Conservation (phyloP, 2,888 invertebrate genomes). For the Isotomurus palustris region DNA sequence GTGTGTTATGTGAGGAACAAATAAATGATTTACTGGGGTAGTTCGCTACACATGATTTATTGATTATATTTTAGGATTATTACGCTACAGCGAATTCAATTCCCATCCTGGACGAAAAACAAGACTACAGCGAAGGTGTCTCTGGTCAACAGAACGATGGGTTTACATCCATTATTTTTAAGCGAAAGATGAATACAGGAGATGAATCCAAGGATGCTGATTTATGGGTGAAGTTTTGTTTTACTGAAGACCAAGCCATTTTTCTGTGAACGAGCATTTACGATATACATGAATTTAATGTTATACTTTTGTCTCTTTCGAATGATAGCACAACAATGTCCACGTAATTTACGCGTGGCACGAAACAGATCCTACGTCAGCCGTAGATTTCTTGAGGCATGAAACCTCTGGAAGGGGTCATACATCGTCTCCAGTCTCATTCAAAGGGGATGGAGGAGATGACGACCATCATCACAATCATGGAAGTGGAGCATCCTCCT, state of each 20-base stretch:
- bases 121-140: conserved; percentile 33
- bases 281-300: no score
- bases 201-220: conserved; percentile 33
- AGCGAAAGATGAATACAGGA: conserved; percentile 30
- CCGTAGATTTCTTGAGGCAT: conserved; percentile 22
- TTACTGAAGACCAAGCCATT: neutral
- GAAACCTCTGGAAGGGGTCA: conserved; percentile 34
- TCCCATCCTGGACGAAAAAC: conserved; percentile 27
- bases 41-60: neutral
- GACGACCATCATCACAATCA: conserved; percentile 10
- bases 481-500: no score
- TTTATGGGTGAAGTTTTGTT: conserved; percentile 20
- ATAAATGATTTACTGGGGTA: neutral
- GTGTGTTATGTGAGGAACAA: neutral
- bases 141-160: conserved; percentile 22
- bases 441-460: conserved; percentile 12
- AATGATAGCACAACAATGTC: conserved; percentile 22
- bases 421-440: conserved; percentile 17
- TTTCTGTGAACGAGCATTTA: no score
- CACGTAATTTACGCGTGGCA: conserved; percentile 42
- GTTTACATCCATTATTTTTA: conserved; percentile 35
- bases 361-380: conserved; percentile 22
- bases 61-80: conserved; percentile 31
- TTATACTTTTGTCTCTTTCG: neutral
- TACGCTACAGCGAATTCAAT: conserved; percentile 28